Evolutionary conservation across 2,888 invertebrate genomes (phyloP), one percentile per base, ranked within the genome.

Genomic region (Rhingia rostrata): DNA sequence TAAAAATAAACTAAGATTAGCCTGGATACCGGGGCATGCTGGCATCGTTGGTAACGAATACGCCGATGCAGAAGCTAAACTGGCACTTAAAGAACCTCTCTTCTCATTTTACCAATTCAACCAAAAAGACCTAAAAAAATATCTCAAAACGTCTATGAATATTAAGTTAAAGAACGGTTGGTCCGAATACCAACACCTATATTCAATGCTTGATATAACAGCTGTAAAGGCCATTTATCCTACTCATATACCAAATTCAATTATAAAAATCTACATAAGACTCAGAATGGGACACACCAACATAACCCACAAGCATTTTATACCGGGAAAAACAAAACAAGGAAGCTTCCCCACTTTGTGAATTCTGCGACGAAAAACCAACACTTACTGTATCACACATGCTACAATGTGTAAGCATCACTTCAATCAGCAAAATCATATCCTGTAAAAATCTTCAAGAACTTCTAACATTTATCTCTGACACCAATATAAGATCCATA

Each of bases 201-300:
- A 56, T 22, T 22, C 6, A 9, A 33, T 9, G 5, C 7, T 32
- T 6, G 33, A 53, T 14, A n/a, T 6, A 3, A 33, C 22, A 5
- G 35, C 6, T 1, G 12, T 33, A 12, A 53, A 12, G 4, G 14
- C 49, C 3, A 49, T 49, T 5, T 49, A 49, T 49, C 49, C 49
- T 5, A 2, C 22, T 22, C 22, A 22, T 22, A 22, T 22, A 22
- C 22, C 22, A 22, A 22, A 22, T 2, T 22, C 22, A 22, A 22
- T 22, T 22, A 22, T 51, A 4, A 51, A 32, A 33, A 4, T 33
- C 3, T 51, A 14, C 10, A 51, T 51, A 4, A 32, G 51, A 2
- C 32, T 51, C 2, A 32, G 51, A 32, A 51, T 51, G 51, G 51
- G 51, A 9, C 51, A 51, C 32, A 51, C 51, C 7, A 51, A 32